These are phyloP conservation scores for Goniozus legneri DNA, from an alignment of 1,140 invertebrate species.

Conservation along the genomic window DNA sequence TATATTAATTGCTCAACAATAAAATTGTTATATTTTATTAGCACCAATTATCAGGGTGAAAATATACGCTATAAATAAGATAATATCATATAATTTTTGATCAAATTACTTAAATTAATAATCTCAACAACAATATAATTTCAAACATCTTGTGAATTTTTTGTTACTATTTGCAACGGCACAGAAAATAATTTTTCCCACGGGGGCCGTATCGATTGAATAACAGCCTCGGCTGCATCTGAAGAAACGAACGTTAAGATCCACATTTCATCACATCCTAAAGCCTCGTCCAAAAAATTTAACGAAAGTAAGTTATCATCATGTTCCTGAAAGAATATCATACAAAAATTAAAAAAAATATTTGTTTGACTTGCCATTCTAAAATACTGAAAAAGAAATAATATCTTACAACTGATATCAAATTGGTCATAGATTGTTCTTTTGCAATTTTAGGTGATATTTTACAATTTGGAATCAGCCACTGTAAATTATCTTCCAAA, in stretches of 20 bases:
- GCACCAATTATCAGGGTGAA: too few species aligned
- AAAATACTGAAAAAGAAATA: not conserved
- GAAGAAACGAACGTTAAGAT: constrained; percentile 37
- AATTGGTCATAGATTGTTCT: constrained; percentile 54
- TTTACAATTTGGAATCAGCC: constrained; percentile 39
- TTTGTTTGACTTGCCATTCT: not conserved
- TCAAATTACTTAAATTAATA: not conserved
- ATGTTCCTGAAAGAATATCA: constrained; percentile 30
- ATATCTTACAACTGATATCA: constrained; percentile 54
- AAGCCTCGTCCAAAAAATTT: constrained; percentile 45
- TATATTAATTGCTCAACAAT: constrained; percentile 4
- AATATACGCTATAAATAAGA: not conserved
- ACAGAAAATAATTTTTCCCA: constrained; percentile 53
- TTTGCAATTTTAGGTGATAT: constrained; percentile 30
- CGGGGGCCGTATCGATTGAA: constrained; percentile 44
- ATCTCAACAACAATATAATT: not conserved
- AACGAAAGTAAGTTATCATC: constrained; percentile 28
- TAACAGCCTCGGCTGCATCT: constrained; percentile 39
- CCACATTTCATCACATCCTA: constrained; percentile 41
- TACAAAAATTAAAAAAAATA: not conserved
- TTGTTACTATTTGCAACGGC: constrained; percentile 41
- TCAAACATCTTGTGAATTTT: constrained; percentile 6
- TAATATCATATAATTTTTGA: not conserved
- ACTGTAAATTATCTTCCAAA: constrained; percentile 46
- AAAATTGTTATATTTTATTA: not conserved